Conservation (phyloP, 1,140 invertebrate genomes). For the Panulirus ornatus region DNA sequence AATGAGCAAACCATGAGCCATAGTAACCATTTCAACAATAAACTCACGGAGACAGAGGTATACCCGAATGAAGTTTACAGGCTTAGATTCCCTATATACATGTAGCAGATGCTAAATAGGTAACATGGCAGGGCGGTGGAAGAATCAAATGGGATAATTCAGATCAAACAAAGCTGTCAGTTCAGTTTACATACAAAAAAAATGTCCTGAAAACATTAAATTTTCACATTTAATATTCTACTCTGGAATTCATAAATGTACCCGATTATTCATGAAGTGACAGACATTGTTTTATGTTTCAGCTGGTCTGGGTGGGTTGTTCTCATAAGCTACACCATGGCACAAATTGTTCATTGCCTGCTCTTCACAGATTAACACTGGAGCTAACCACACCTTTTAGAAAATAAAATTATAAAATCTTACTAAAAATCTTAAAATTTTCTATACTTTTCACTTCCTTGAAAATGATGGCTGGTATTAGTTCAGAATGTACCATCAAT, state of each 20-base stretch:
- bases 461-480: too few species aligned
- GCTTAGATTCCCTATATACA: too few species aligned
- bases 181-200: too few species aligned
- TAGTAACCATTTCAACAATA: too few species aligned
- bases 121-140: slow-evolving; percentile 28
- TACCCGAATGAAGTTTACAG: background rate
- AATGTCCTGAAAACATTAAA: background rate
- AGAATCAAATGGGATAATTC: slow-evolving; percentile 6
- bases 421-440: slow-evolving; percentile 11
- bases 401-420: slow-evolving; percentile 18
- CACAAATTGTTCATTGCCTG: slow-evolving; percentile 44
- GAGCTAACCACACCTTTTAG: slow-evolving; percentile 22
- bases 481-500: background rate
- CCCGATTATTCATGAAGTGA: background rate
- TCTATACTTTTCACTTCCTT: background rate
- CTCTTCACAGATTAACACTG: slow-evolving; percentile 37
- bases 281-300: slow-evolving; percentile 26
- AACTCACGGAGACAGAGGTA: background rate
- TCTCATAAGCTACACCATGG: slow-evolving; percentile 41
- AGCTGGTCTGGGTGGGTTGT: slow-evolving; percentile 44
- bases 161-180: background rate
- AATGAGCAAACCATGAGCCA: background rate
- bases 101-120: background rate
- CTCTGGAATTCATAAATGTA: background rate
- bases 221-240: background rate